Conservation (phyloP, 2,113 vertebrate genomes). For the Benitochromis conjunctus region DNA sequence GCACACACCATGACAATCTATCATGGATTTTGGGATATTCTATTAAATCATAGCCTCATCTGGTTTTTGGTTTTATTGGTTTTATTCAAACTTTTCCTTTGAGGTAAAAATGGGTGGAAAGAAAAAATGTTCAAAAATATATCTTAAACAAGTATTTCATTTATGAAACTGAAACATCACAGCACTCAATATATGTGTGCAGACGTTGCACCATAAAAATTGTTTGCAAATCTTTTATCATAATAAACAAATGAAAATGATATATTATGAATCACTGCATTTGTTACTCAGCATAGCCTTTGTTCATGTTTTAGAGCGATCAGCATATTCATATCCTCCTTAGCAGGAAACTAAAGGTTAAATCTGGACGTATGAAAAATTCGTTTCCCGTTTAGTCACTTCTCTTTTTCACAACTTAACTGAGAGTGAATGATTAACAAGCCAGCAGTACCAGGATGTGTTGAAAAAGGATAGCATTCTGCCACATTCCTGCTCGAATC, state of each 20-base stretch:
- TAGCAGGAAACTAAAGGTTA: background rate
- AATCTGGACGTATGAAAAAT: background rate
- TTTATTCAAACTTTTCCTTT: background rate
- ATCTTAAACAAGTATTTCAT: background rate
- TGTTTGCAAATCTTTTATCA: background rate
- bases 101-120: background rate
- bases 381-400: background rate
- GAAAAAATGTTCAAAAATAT: accelerated
- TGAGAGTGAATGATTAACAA: background rate
- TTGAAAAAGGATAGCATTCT: accelerated
- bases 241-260: background rate
- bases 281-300: background rate
- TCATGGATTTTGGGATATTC: background rate
- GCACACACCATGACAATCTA: background rate
- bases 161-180: background rate
- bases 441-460: background rate
- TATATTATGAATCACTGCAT: background rate
- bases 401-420: background rate
- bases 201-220: background rate
- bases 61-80: background rate
- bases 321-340: background rate
- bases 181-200: background rate
- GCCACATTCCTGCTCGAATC: background rate
- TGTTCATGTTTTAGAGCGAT: background rate
- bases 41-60: background rate